Conservation (phyloP, 2,888 invertebrate species). For the Drosophila prolongata region DNA sequence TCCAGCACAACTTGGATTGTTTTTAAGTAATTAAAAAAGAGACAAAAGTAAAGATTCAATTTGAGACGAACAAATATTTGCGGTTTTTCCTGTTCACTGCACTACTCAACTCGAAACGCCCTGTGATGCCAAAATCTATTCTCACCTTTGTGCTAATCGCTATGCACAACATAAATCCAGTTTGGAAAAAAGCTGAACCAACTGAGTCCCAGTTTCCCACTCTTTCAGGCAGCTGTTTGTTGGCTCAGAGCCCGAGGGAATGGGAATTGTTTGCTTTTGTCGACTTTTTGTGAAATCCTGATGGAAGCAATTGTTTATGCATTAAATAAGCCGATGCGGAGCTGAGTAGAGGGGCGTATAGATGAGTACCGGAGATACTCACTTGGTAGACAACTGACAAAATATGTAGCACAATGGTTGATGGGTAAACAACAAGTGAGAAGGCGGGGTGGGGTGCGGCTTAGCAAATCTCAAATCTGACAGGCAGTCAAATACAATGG, state of each 20-base stretch:
- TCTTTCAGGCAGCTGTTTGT: constrained; percentile 47
- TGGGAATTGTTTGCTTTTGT: constrained; percentile 74
- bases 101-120: constrained; percentile 29
- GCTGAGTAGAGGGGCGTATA: constrained; percentile 16
- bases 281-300: constrained; percentile 79
- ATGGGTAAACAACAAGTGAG: constrained; percentile 65
- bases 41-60: constrained; percentile 35
- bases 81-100: constrained; percentile 53
- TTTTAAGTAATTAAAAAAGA: constrained; percentile 69
- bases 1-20: constrained; percentile 17
- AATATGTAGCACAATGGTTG: constrained; percentile 62
- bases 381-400: constrained; percentile 69
- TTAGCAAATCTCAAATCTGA: constrained; percentile 53
- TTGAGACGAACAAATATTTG: constrained; percentile 68
- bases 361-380: constrained; percentile 48
- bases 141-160: constrained; percentile 60
- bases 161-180: constrained; percentile 59
- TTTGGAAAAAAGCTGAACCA: constrained; percentile 46
- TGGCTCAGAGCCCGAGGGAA: constrained; percentile 7
- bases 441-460: constrained; percentile 47
- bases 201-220: constrained; percentile 17
- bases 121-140: constrained; percentile 30
- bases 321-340: constrained; percentile 79
- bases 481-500: constrained; percentile 74
- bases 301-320: constrained; percentile 82